phyloP scores from a whole-genome alignment of 1,140 invertebrate species.

The Platorchestia sp. region DNA sequence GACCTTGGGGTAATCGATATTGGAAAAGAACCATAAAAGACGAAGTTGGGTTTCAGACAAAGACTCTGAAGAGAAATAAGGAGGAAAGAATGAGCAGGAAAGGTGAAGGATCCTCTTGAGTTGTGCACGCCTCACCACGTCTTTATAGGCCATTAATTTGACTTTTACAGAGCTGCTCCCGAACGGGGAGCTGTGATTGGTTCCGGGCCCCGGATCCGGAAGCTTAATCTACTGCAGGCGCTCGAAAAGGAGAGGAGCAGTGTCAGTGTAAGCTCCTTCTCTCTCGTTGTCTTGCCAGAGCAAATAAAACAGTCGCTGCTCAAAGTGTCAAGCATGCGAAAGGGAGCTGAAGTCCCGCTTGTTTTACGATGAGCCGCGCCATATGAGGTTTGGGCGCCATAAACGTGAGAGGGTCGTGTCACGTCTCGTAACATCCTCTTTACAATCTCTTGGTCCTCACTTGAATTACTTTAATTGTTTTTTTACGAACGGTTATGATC shows the following conservation, averaged over 20 bases:
- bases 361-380: conserved; percentile 27
- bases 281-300: not conserved
- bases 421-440: conserved; percentile 47
- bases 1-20: no score
- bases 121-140: conserved; percentile 36
- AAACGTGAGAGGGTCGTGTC: conserved; percentile 41
- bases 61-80: not conserved
- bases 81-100: conserved; percentile 15
- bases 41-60: not conserved
- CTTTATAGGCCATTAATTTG: conserved; percentile 53
- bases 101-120: conserved; percentile 13
- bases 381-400: conserved; percentile 53
- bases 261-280: not conserved
- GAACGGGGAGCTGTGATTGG: conserved; percentile 40
- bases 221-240: conserved; percentile 32
- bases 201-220: conserved; percentile 40
- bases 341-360: not conserved
- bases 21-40: not conserved
- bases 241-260: not conserved
- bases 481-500: conserved; percentile 55
- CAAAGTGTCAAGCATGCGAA: conserved; percentile 34
- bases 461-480: conserved; percentile 56
- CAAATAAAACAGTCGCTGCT: conserved; percentile 40
- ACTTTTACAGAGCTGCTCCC: conserved; percentile 39
- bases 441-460: conserved; percentile 49